These are phyloP conservation scores for Coreoperca whiteheadi DNA, from an alignment of 2,113 vertebrate genomes.

Conservation along the genomic window DNA sequence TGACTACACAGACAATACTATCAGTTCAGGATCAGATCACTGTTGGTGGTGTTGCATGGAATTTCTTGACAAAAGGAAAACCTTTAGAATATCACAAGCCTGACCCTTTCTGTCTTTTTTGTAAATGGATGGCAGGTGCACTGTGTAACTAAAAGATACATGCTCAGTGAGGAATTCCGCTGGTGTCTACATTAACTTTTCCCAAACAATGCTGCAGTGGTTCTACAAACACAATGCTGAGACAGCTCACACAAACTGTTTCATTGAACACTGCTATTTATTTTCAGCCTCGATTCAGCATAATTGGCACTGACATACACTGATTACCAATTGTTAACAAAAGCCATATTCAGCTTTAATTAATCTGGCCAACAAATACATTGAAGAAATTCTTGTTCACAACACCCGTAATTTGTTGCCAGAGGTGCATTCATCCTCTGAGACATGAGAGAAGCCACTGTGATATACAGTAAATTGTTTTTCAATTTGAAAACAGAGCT, in stretches of 20 bases:
- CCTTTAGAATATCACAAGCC: neutral
- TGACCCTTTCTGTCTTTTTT: neutral
- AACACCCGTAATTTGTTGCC: constrained; percentile 19
- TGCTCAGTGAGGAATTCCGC: neutral
- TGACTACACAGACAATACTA: neutral
- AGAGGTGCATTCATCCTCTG: constrained; percentile 32
- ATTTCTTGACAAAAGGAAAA: neutral
- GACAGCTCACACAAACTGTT: constrained; percentile 1
- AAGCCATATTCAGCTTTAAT: constrained; percentile 50
- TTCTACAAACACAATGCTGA: constrained; percentile 1
- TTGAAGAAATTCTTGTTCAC: constrained; percentile 33
- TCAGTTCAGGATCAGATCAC: neutral
- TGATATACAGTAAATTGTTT: neutral
- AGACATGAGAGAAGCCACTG: constrained; percentile 10
- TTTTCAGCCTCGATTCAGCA: constrained; percentile 26
- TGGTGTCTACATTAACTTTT: neutral
- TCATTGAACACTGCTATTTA: constrained; percentile 29
- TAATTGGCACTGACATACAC: constrained; percentile 47
- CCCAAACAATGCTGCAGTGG: neutral
- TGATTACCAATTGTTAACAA: constrained; percentile 55
- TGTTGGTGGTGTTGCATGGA: neutral
- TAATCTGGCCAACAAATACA: constrained; percentile 39
- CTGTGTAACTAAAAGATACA: neutral
- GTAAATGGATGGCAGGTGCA: neutral
- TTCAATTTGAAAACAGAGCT: constrained; percentile 12